Evolutionary conservation across 2,113 vertebrate genomes (phyloP).

Genomic region (Alouatta palliata): DNA sequence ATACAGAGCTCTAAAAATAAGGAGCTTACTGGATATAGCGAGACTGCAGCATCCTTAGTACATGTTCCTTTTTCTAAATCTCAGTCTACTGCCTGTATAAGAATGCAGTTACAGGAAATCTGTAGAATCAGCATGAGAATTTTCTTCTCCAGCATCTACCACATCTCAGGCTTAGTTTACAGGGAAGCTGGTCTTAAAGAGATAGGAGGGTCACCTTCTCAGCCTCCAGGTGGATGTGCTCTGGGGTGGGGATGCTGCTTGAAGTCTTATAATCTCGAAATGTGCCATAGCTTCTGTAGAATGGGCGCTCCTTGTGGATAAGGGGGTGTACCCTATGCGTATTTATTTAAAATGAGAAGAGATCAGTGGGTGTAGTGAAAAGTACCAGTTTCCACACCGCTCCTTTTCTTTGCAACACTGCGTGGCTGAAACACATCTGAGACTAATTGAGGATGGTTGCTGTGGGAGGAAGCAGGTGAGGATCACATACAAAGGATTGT

Average conservation of each 20-base stretch:
- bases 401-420: neutral
- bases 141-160: neutral
- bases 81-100: neutral
- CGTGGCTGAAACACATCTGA: neutral
- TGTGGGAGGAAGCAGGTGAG: neutral
- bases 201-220: neutral
- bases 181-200: neutral
- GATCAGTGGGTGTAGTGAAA: neutral
- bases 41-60: neutral
- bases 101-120: neutral
- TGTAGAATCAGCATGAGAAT: neutral
- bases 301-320: neutral
- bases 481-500: neutral
- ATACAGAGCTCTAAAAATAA: neutral
- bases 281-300: neutral
- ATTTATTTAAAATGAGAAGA: neutral
- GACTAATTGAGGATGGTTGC: neutral
- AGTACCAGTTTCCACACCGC: neutral
- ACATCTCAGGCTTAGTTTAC: neutral
- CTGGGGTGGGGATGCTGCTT: neutral
- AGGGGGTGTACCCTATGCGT: neutral
- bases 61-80: neutral
- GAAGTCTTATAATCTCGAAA: neutral
- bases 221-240: neutral
- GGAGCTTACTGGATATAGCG: neutral